phyloP scores from a whole-genome alignment of 2,888 invertebrate genomes.

The Melanchra persicariae region DNA sequence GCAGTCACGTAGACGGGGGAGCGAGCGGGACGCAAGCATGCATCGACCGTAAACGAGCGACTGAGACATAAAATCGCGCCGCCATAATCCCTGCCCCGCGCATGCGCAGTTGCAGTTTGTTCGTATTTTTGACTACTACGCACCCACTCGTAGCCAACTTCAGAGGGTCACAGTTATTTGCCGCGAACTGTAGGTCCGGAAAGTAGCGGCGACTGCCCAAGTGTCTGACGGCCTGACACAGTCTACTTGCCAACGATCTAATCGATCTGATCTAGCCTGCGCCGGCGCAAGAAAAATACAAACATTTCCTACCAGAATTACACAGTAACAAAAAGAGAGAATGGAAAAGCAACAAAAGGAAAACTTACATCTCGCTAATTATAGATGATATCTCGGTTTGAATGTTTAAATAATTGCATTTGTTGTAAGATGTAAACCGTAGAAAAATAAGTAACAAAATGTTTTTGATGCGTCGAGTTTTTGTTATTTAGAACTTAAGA shows the following conservation, averaged over 20 bases:
- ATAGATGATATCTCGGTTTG: slow-evolving; percentile 54
- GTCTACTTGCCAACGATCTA: slow-evolving; percentile 66
- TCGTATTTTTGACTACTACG: too few relatives aligned
- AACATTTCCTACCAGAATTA: slow-evolving; percentile 61
- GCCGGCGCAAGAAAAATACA: slow-evolving; percentile 55
- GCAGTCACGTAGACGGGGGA: too few relatives aligned
- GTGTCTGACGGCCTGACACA: slow-evolving; percentile 47
- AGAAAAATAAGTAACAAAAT: slow-evolving; percentile 14
- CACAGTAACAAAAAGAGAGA: slow-evolving; percentile 63
- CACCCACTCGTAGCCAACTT: too few relatives aligned
- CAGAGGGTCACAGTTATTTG: too few relatives aligned
- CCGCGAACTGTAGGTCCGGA: slow-evolving; percentile 43
- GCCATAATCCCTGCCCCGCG: too few relatives aligned
- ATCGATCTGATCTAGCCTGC: slow-evolving; percentile 63
- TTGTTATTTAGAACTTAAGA: slow-evolving; percentile 11
- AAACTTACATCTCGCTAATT: slow-evolving; percentile 63
- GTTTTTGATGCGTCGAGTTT: slow-evolving; percentile 14
- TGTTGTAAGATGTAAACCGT: slow-evolving; percentile 17
- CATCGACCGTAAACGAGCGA: too few relatives aligned
- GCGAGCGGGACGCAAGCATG: too few relatives aligned
- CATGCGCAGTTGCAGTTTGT: too few relatives aligned
- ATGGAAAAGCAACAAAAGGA: slow-evolving; percentile 63
- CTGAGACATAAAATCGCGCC: too few relatives aligned
- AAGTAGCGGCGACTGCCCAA: slow-evolving; percentile 35
- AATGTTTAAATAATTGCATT: slow-evolving; percentile 54